Evolutionary conservation across 2,113 vertebrate species (phyloP), one percentile per base, ranked within the genome.

Genomic region (Eleginops maclovinus): DNA sequence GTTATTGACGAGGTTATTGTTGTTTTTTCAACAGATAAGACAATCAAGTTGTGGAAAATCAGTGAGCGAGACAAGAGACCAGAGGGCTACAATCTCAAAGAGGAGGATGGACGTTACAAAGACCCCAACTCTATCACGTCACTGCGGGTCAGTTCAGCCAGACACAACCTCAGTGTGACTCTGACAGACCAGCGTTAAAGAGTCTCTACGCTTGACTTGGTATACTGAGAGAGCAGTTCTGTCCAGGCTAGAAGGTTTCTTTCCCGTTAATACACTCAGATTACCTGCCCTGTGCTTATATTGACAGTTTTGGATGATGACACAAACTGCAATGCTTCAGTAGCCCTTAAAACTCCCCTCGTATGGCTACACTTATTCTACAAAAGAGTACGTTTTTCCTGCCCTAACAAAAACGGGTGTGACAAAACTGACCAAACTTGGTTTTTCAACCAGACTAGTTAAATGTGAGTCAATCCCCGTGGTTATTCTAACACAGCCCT

Each of bases 1-100:
- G 66, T 21, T 21, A 10, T 54, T 61, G 8, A 17, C 47, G 9
- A 17, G 4, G 7, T 26, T 26, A 2, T 31, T n/a, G 3, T 62
- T 47, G 26, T 47, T 13, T 17, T 65, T 81, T n/a, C n/a, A 67
- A 62, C 89, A 99, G 98, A 99, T 96, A 99, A 99, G 95, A 99
- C 97, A 81, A 99, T 98, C 94, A 99, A 99, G 79, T 91, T 99
- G 93, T 99, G 98, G 98, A 99, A 99, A 96, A 99, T 99, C 92
- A 99, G 97, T 88, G 97, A 99, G 94, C 96, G 98, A 79, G 97
- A 99, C 93, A 98, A 96, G 93, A 96, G 97, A 95, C 97, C 97
- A 9, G 98, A 99, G 71, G 97, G 97, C 43, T 99, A 99, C 92
- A 99, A 99, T 82, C 95, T 99, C 51, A 95, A 95, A 77, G 94